Base-by-base conservation (phyloP, 2,888 invertebrate genomes). In the Drosophila prostipennis region DNA sequence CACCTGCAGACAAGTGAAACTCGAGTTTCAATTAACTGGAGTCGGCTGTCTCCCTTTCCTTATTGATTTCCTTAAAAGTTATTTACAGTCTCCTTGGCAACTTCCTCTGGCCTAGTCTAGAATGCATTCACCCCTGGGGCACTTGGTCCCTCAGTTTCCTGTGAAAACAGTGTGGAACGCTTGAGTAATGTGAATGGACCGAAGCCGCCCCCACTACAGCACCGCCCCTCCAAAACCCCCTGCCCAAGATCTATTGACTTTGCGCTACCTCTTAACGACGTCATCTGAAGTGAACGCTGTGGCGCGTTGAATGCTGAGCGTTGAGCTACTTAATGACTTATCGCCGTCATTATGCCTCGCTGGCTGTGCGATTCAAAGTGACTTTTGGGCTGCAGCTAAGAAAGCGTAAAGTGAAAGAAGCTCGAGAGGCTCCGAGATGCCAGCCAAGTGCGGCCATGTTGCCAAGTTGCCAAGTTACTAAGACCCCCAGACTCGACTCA, bases 261-360 rank as follows among this genome's bases (percentile, higher is more conserved):
- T 23, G 45, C 14, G 19, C 51, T 65, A 46, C 58, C 54, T 46
- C 67, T 51, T 36, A 43, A 53, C 48, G 57, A 45, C 56, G 49
- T 49, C 58, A 58, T 55, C 49, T 55, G 43, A 70, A 67, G 67
- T 68, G 68, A 53, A 39, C 52, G 39, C 64, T 39, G 59, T 32
- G 58, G 11, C 37, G 57, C 48, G 49, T 37, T 34, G 59, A 63
- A 54, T 54, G 36, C 10, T 10, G 59, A 37, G 37, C 43, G 60
- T 26, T 80, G 75, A 83, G 80, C 80, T 81, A 80, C 79, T 81
- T 83, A 81, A 80, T 83, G 79, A 83, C 84, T 83, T 80, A 83
- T 83, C 74, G 75, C 79, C 64, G 58, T 76, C 75, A 81, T 83
- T 83, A 83, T 81, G 84, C 54, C 75, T 71, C 75, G 71, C 72